phyloP scores from a whole-genome alignment of 2,888 invertebrate genomes.

The Epiperipatus broadwayi region DNA sequence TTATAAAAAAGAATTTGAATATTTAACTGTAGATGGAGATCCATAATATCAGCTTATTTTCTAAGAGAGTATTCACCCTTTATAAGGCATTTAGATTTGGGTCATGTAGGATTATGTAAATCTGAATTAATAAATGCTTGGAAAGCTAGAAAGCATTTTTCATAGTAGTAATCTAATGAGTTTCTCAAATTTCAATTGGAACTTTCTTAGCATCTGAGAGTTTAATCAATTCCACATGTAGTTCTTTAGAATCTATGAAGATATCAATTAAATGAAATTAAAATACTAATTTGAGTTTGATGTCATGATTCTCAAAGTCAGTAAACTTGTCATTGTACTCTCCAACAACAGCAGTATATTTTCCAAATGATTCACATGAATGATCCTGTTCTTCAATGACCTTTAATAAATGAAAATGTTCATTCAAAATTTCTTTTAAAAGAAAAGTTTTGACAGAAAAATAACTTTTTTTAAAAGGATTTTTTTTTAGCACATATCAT shows the following conservation, averaged over 20 bases:
- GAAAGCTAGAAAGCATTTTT: not conserved
- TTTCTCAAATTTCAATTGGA: not conserved
- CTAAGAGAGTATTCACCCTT: too few relatives aligned
- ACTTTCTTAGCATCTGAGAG: not conserved
- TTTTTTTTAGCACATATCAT: not conserved
- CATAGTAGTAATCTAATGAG: not conserved
- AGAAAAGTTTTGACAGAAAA: not conserved
- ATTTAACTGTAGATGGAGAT: too few relatives aligned
- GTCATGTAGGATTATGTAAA: too few relatives aligned
- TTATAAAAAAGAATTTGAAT: too few relatives aligned
- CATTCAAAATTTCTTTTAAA: not conserved
- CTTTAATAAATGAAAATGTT: not conserved
- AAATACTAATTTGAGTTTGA: not conserved
- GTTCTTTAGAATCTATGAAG: not conserved
- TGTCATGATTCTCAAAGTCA: conserved; percentile 1
- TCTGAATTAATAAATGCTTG: not conserved
- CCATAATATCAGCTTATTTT: too few relatives aligned
- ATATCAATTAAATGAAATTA: conserved; percentile 4
- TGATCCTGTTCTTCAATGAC: conserved; percentile 10
- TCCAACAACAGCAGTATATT: conserved; percentile 12
- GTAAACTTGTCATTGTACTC: conserved; percentile 11
- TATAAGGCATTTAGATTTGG: too few relatives aligned
- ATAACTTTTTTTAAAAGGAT: too few relatives aligned
- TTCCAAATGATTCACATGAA: not conserved
- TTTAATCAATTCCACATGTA: not conserved